phyloP scores from a whole-genome alignment of 1,140 invertebrate species.

The Elysia chlorotica region DNA sequence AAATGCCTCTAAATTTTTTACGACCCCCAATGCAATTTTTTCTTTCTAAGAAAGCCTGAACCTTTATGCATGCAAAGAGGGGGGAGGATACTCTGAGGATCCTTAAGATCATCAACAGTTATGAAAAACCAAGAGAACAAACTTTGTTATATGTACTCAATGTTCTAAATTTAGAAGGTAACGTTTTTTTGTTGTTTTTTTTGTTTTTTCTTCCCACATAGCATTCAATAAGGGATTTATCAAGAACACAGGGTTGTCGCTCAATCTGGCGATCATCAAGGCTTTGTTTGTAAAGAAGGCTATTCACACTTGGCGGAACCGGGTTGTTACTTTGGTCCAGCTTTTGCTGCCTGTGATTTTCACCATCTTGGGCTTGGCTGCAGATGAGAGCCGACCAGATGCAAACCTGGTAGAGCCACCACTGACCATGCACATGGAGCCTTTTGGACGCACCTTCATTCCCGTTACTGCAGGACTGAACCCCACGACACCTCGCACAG shows the following conservation, averaged over 20 bases:
- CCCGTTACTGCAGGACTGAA: slow-evolving; percentile 17
- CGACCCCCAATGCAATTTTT: neutral
- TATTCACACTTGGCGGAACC: slow-evolving; percentile 56
- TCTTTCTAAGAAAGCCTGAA: neutral
- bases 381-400: slow-evolving; percentile 50
- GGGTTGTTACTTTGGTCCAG: slow-evolving; percentile 49
- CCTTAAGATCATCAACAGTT: too few relatives aligned
- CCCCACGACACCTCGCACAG: neutral
- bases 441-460: slow-evolving; percentile 24
- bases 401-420: slow-evolving; percentile 44
- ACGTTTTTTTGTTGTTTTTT: too few relatives aligned
- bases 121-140: too few relatives aligned
- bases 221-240: slow-evolving; percentile 28
- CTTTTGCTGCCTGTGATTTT: slow-evolving; percentile 56
- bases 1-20: too few relatives aligned
- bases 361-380: slow-evolving; percentile 53
- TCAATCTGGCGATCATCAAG: slow-evolving; percentile 29
- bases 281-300: slow-evolving; percentile 59
- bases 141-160: too few relatives aligned
- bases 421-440: slow-evolving; percentile 37
- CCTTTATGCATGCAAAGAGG: too few relatives aligned
- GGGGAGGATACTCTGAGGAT: too few relatives aligned
- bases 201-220: neutral
- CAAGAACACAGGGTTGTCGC: slow-evolving; percentile 3
- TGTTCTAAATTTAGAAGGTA: too few relatives aligned